Evolutionary conservation across 2,113 vertebrate genomes (phyloP).

Genomic region (Aspiorhynchus laticeps): DNA sequence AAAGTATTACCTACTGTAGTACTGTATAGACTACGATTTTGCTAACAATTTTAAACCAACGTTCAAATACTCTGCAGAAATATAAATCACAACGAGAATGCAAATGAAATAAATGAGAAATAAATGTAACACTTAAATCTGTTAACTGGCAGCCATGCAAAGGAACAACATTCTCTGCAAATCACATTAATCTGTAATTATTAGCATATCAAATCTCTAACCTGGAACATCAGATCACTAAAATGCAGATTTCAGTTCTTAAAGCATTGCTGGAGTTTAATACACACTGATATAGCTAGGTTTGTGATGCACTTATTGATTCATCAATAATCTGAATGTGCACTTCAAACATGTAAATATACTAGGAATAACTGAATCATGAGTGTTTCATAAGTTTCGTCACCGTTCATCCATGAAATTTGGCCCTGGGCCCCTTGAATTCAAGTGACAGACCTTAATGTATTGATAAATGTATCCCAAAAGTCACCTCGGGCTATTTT

Average conservation of each 20-base stretch:
- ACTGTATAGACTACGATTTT: neutral
- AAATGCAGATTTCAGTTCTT: neutral
- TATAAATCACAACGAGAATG: neutral
- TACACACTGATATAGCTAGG: neutral
- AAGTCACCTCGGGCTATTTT: slow-evolving; percentile 25
- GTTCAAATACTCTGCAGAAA: neutral
- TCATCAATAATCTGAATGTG: neutral
- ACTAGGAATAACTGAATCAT: neutral
- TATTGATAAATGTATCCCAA: slow-evolving; percentile 8
- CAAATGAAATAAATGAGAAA: neutral
- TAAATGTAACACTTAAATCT: neutral
- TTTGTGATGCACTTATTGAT: neutral
- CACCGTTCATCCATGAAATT: neutral
- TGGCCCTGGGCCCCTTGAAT: neutral
- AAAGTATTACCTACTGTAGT: neutral
- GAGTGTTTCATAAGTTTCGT: neutral
- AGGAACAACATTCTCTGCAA: neutral
- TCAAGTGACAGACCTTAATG: neutral
- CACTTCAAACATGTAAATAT: neutral
- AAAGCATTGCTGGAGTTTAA: neutral
- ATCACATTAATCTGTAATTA: neutral
- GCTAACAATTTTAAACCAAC: neutral
- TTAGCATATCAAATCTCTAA: neutral
- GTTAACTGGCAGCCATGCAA: neutral
- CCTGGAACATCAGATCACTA: neutral